Percentiles rank a stretch among this genome's conserved stretches.
Conservation (phyloP, 2,113 vertebrate species). For the Campylorhamphus procurvoides region DNA sequence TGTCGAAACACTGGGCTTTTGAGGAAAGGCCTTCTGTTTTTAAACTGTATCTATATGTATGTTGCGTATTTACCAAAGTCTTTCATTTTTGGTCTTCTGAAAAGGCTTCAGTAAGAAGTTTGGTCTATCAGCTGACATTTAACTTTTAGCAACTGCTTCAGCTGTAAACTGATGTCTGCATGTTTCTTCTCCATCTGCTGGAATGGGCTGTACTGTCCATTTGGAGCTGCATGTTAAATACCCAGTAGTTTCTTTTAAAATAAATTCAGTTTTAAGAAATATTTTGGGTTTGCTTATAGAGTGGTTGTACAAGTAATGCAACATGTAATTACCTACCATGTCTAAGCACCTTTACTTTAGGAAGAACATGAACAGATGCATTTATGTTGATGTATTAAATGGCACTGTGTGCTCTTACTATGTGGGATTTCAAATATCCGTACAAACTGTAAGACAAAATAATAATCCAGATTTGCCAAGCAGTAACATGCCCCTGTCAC, state of each 20-base stretch:
- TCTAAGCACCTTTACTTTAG: neutral
- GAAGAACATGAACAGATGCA: neutral
- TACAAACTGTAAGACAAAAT: neutral
- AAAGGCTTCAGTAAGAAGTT: neutral
- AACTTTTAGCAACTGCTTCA: neutral
- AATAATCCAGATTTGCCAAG: neutral
- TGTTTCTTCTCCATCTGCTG: neutral
- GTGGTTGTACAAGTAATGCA: neutral
- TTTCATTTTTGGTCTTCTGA: neutral
- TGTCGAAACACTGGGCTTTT: neutral
- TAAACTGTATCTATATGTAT: neutral
- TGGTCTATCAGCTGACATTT: neutral
- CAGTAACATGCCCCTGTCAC: neutral
- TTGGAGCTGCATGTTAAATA: neutral
- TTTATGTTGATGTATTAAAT: neutral
- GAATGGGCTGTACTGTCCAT: neutral
- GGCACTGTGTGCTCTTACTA: neutral
- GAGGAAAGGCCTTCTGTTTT: neutral
- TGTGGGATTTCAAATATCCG: neutral
- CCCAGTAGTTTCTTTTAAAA: neutral
- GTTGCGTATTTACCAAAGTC: neutral
- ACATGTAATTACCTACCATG: neutral
- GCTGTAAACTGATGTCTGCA: neutral
- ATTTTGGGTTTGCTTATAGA: neutral
- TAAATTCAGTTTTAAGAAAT: neutral